Base-by-base conservation (phyloP, 2,888 invertebrate species). In the Scrobipalpa costella region DNA sequence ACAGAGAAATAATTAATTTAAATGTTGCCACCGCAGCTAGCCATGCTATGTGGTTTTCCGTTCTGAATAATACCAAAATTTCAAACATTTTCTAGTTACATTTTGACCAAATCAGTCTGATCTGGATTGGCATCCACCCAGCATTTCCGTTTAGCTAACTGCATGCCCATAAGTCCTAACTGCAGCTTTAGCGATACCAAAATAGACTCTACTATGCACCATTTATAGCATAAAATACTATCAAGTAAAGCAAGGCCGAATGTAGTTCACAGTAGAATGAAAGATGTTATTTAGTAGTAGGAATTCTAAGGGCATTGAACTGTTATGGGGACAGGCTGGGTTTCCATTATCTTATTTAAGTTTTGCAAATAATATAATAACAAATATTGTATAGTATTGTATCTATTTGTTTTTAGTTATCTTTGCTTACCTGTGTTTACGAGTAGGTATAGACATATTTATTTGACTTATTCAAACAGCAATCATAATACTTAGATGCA, bases 91-190 rank as follows among this genome's bases (percentile, higher is more conserved):
- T 15, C 44, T n/a, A 44, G n/a, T n/a, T 44, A 44, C 44, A 7
- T 15, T 15, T 44, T 13, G 13, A 15, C 44, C 44, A 44, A 44
- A 44, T 44, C n/a, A 15, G 44, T 44, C 15, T n/a, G 44, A 44
- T 44, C 44, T 44, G 15, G 44, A 55, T 34, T 78, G 78, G 81
- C 77, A 80, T 67, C 66, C 67, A 71, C 76, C 77, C 81, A 81
- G 69, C 71, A 65, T 74, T 79, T 80, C 79, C 77, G 71, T 72
- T 71, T 34, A 55, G 7, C 27, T 6, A 7, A 38, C 17, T 38
- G 19, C 34, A 0, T 9, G 8, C 5, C 36, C 63, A 64, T 57
- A 49, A 49, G 15, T 52, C 44, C 50, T 64, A 62, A 59, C 60
- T 50, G 50, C 47, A 55, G 49, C 17, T 21, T n/a, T 34, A 40